These are phyloP conservation scores for Hofmannophila pseudospretella DNA, from an alignment of 2,888 invertebrate genomes.

Conservation along the genomic window DNA sequence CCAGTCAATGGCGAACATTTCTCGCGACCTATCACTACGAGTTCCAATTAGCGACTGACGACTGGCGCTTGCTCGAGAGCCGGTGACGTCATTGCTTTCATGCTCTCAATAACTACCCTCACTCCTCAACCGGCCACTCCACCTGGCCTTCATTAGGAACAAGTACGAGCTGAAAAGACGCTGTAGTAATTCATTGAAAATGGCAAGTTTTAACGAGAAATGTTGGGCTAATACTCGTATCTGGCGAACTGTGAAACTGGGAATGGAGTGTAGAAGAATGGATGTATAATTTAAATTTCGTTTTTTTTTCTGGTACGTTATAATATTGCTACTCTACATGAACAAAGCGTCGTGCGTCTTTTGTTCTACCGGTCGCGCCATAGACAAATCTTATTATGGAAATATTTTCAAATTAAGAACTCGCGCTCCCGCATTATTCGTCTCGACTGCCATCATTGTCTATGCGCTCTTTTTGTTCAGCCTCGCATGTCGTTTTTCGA, in stretches of 20 bases:
- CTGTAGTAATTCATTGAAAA: slow-evolving; percentile 57
- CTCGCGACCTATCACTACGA: slow-evolving; percentile 71
- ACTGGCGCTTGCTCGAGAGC: slow-evolving; percentile 67
- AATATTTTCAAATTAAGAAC: slow-evolving; percentile 77
- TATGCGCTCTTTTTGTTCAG: slow-evolving; percentile 71
- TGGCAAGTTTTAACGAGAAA: slow-evolving; percentile 63
- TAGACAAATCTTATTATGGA: slow-evolving; percentile 78
- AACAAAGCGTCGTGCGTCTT: slow-evolving; percentile 62
- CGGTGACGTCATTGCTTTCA: slow-evolving; percentile 74
- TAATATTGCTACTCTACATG: slow-evolving; percentile 6
- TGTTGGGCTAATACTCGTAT: slow-evolving; percentile 63
- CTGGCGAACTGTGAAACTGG: slow-evolving; percentile 24
- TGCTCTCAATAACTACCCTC: slow-evolving; percentile 75
- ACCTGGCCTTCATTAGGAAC: slow-evolving; percentile 74
- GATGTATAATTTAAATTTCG: too few relatives aligned
- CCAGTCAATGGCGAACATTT: slow-evolving; percentile 72
- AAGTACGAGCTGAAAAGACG: slow-evolving; percentile 60
- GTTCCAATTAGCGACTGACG: slow-evolving; percentile 76
- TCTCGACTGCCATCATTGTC: slow-evolving; percentile 76
- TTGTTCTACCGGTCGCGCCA: slow-evolving; percentile 67
- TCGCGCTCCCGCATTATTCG: slow-evolving; percentile 75
- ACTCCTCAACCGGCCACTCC: slow-evolving; percentile 71
- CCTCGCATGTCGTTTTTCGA: slow-evolving; percentile 77
- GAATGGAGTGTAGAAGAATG: slow-evolving; percentile 5
- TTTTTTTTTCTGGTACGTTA: too few relatives aligned